Percentiles rank a stretch among this genome's conserved stretches.
Conservation (phyloP, 1,140 invertebrate genomes). For the Drosophila kohkoa region DNA sequence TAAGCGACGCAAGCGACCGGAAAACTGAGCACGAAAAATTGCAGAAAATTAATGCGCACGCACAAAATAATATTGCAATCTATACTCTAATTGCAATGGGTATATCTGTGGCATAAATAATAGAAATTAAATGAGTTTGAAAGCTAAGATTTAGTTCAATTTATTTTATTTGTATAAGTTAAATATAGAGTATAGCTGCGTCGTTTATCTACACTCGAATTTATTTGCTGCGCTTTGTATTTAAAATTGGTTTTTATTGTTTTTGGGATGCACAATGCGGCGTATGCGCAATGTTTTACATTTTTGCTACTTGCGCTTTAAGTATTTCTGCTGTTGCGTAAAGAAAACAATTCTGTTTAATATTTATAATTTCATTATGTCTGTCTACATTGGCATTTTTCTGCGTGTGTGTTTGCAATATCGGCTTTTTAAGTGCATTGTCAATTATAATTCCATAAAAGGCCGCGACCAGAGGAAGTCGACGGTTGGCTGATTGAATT, state of each 20-base stretch:
- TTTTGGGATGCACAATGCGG: slow-evolving; percentile 50
- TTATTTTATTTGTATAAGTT: too few species aligned
- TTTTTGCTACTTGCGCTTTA: slow-evolving; percentile 41
- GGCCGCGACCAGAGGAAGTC: slow-evolving; percentile 30
- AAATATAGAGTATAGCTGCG: neutral
- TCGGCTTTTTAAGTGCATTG: slow-evolving; percentile 47
- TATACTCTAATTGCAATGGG: neutral
- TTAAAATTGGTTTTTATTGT: slow-evolving; percentile 43
- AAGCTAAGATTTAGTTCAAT: neutral
- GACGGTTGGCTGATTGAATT: slow-evolving; percentile 66
- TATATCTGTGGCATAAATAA: neutral
- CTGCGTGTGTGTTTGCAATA: slow-evolving; percentile 10
- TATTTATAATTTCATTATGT: slow-evolving; percentile 72
- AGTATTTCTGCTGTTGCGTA: slow-evolving; percentile 53
- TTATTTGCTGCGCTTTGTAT: slow-evolving; percentile 35
- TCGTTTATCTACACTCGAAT: slow-evolving; percentile 5
- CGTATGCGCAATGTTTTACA: slow-evolving; percentile 67
- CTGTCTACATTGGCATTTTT: slow-evolving; percentile 42
- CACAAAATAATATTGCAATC: neutral
- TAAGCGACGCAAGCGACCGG: slow-evolving; percentile 16
- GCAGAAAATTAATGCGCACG: slow-evolving; percentile 12
- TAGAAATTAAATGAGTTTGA: neutral
- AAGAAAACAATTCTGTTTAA: slow-evolving; percentile 51
- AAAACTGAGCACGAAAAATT: slow-evolving; percentile 47
- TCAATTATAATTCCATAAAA: slow-evolving; percentile 56